Conservation (phyloP, 2,797 vertebrate genomes). For the Sebastes jordani region DNA sequence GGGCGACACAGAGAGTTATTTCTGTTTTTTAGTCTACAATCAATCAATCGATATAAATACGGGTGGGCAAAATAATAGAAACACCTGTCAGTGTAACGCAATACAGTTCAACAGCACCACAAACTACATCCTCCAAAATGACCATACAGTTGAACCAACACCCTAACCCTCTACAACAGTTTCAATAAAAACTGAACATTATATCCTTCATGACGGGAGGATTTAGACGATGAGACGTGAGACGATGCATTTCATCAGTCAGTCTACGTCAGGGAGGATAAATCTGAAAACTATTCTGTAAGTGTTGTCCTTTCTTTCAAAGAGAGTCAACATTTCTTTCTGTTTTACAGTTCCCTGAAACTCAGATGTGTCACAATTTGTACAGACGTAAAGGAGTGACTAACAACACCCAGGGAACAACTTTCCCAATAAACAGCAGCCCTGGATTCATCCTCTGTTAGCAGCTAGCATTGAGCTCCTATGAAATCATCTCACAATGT, state of each 20-base stretch:
- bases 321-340: neutral
- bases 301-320: neutral
- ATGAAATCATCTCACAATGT: neutral
- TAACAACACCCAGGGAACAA: neutral
- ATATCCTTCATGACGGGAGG: neutral
- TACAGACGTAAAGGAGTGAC: neutral
- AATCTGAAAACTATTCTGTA: neutral
- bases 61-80: neutral
- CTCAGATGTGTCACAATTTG: neutral
- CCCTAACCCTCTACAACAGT: neutral
- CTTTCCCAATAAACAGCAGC: neutral
- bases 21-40: neutral
- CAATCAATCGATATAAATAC: neutral
- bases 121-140: neutral
- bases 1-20: neutral
- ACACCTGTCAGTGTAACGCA: neutral
- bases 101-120: neutral
- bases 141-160: neutral
- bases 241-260: neutral
- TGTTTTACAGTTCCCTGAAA: neutral
- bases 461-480: neutral
- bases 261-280: neutral
- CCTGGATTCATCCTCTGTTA: neutral
- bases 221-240: neutral
- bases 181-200: neutral